A percentile compares a stretch with the other conserved stretches of the same genome.
phyloP scores from a whole-genome alignment of 2,888 invertebrate genomes.

The Scaptodrosophila latifasciaeformis region DNA sequence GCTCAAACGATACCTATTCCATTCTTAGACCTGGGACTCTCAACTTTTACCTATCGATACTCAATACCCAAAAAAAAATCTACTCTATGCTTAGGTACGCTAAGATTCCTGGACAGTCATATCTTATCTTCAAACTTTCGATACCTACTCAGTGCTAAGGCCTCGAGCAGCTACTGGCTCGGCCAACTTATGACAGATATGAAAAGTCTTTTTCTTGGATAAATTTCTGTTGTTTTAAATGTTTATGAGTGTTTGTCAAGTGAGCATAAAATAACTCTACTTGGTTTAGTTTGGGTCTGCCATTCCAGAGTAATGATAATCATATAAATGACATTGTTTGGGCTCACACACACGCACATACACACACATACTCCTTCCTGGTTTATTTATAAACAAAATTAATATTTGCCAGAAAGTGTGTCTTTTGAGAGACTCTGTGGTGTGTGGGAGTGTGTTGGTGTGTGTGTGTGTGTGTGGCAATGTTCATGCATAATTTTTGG shows the following conservation, averaged over 20 bases:
- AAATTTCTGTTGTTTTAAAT: slow-evolving; percentile 16
- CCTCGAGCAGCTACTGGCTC: too few relatives aligned
- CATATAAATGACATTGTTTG: slow-evolving; percentile 67
- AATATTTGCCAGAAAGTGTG: slow-evolving; percentile 60
- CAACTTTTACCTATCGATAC: too few relatives aligned
- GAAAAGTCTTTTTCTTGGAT: too few relatives aligned
- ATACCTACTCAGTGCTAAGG: too few relatives aligned
- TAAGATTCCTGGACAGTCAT: too few relatives aligned
- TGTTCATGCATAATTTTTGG: slow-evolving; percentile 72
- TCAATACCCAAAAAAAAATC: too few relatives aligned
- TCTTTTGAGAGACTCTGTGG: background rate
- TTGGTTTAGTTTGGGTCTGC: slow-evolving; percentile 14
- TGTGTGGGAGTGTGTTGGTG: background rate
- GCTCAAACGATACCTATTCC: too few relatives aligned
- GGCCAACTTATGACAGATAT: too few relatives aligned
- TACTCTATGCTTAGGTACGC: too few relatives aligned
- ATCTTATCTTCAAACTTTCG: too few relatives aligned
- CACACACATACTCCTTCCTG: slow-evolving; percentile 22
- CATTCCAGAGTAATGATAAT: slow-evolving; percentile 54
- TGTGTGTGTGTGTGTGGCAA: slow-evolving; percentile 39
- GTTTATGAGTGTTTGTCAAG: slow-evolving; percentile 58
- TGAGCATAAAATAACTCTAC: slow-evolving; percentile 61
- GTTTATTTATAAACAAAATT: slow-evolving; percentile 61
- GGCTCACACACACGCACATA: slow-evolving; percentile 32
- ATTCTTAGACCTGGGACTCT: too few relatives aligned